phyloP scores from a whole-genome alignment of 1,140 invertebrate species.

The Bombus waltoni region DNA sequence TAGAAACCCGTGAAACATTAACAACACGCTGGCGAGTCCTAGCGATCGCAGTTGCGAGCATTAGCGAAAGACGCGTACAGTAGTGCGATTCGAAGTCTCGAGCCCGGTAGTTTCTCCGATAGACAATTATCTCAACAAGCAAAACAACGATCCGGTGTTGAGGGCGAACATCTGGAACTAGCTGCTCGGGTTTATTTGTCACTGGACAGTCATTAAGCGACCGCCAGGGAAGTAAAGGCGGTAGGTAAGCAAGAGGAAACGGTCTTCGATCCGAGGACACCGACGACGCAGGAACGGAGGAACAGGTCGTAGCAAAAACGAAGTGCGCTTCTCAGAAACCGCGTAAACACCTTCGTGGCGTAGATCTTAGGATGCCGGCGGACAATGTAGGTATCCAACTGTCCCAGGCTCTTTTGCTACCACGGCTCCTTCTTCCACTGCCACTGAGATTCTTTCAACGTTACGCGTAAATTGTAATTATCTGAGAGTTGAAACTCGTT shows the following conservation, averaged over 20 bases:
- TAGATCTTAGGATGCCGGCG: constrained; percentile 69
- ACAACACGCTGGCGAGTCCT: too few species aligned
- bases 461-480: constrained; percentile 65
- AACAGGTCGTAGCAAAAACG: constrained; percentile 65
- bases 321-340: constrained; percentile 69
- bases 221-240: constrained; percentile 55
- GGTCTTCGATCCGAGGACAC: constrained; percentile 50
- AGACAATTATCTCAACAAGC: constrained; percentile 73
- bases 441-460: constrained; percentile 22
- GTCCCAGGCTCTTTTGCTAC: constrained; percentile 51
- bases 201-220: constrained; percentile 71
- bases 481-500: constrained; percentile 36
- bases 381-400: constrained; percentile 64
- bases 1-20: too few species aligned
- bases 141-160: constrained; percentile 52
- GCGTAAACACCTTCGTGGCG: constrained; percentile 68
- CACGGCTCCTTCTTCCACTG: constrained; percentile 40
- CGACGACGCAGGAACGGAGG: constrained; percentile 50
- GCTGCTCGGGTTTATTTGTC: constrained; percentile 71
- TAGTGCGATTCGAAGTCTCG: not conserved
- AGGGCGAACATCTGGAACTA: constrained; percentile 63
- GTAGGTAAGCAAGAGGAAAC: constrained; percentile 63
- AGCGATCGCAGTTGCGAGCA: too few species aligned
- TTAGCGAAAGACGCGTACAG: too few species aligned
- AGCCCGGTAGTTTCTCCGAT: constrained; percentile 58